Conservation (phyloP, 2,888 invertebrate species). For the Smittia aterrima region DNA sequence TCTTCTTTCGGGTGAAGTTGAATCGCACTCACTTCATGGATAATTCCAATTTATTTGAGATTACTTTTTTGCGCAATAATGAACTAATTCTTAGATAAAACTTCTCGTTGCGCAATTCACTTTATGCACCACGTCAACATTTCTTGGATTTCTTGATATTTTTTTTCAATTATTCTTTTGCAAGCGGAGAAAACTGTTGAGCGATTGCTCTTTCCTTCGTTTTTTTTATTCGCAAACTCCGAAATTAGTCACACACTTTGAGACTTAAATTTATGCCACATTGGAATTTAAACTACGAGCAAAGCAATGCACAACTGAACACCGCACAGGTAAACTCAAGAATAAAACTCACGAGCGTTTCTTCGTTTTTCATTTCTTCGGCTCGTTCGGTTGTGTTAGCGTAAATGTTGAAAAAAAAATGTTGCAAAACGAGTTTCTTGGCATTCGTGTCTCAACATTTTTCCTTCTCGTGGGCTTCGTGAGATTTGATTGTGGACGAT, state of each 20-base stretch:
- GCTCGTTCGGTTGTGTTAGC: constrained; percentile 7
- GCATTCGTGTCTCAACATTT: not conserved
- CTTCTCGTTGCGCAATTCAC: not conserved
- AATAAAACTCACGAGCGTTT: not conserved
- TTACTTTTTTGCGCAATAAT: not conserved
- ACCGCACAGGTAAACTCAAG: constrained; percentile 40
- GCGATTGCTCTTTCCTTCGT: not conserved
- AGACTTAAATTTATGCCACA: constrained; percentile 22
- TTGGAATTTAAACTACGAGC: constrained; percentile 20
- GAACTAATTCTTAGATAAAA: not conserved
- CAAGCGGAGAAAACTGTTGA: not conserved
- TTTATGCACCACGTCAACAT: constrained; percentile 27
- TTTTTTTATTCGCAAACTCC: not conserved
- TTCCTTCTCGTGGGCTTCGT: constrained; percentile 2
- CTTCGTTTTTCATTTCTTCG: not conserved
- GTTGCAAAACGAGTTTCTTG: constrained; percentile 36
- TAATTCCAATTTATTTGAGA: constrained; percentile 3
- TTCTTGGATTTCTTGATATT: not conserved
- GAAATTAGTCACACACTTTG: constrained; percentile 34
- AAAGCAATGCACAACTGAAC: constrained; percentile 12
- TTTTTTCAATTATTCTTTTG: not conserved
- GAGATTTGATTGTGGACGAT: constrained; percentile 10
- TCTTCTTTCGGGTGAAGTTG: not conserved
- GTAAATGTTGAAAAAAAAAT: constrained; percentile 6
- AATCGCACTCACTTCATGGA: not conserved